phyloP scores from a whole-genome alignment of 2,888 invertebrate species.

The Autographa gamma region DNA sequence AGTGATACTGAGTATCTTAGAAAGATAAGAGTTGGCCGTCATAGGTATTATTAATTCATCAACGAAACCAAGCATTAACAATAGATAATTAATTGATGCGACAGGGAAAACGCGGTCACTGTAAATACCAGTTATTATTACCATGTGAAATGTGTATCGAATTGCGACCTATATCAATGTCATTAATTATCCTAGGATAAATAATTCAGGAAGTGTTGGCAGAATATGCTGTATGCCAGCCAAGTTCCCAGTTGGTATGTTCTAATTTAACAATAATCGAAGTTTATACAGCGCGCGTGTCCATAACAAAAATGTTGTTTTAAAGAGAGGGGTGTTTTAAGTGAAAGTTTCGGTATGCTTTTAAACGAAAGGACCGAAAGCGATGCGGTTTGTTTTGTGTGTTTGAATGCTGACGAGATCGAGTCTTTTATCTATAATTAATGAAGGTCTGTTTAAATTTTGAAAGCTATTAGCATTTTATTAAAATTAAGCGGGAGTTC shows the following conservation, averaged over 20 bases:
- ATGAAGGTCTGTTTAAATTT: too few relatives aligned
- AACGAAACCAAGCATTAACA: not conserved
- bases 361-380: too few relatives aligned
- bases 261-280: not conserved
- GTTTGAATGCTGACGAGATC: too few relatives aligned
- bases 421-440: too few relatives aligned
- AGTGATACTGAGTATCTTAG: too few relatives aligned
- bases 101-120: not conserved
- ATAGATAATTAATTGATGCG: not conserved
- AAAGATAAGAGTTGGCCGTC: too few relatives aligned
- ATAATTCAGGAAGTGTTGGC: not conserved
- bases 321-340: too few relatives aligned
- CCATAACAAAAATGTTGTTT: too few relatives aligned
- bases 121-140: not conserved
- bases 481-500: too few relatives aligned
- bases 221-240: not conserved
- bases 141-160: not conserved
- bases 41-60: not conserved
- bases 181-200: not conserved
- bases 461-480: too few relatives aligned
- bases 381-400: too few relatives aligned
- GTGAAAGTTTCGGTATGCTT: too few relatives aligned
- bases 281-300: not conserved
- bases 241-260: not conserved
- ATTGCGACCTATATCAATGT: constrained; percentile 1